Conservation (phyloP, 2,888 invertebrate genomes). For the Drosophila emarginata region DNA sequence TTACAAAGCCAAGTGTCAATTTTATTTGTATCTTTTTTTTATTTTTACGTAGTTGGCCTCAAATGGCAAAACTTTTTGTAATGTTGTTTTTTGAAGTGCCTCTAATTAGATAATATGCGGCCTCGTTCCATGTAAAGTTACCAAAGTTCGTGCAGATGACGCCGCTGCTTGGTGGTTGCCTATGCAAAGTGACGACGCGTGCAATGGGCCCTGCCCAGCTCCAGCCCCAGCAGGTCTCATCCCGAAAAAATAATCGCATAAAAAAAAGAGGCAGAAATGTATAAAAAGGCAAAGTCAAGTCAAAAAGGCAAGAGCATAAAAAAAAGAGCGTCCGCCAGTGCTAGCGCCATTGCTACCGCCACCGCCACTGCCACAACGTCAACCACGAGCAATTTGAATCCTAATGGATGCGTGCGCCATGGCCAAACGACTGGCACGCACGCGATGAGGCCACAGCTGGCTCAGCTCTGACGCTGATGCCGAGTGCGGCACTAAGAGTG, state of each 20-base stretch:
- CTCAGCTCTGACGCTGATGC: slow-evolving; percentile 16
- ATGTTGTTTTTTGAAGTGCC: slow-evolving; percentile 67
- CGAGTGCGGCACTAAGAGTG: slow-evolving; percentile 23
- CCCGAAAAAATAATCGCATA: not conserved
- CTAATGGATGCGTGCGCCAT: slow-evolving; percentile 75
- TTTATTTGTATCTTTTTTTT: slow-evolving; percentile 19
- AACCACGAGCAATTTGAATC: slow-evolving; percentile 71
- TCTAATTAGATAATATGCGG: slow-evolving; percentile 78
- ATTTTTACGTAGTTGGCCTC: slow-evolving; percentile 52
- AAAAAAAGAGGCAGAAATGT: slow-evolving; percentile 21
- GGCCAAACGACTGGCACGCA: slow-evolving; percentile 69
- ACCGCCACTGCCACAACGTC: slow-evolving; percentile 49
- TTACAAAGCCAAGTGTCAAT: slow-evolving; percentile 32
- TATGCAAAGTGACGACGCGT: slow-evolving; percentile 78
- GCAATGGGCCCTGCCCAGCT: slow-evolving; percentile 43
- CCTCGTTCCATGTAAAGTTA: slow-evolving; percentile 22
- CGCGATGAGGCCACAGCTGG: slow-evolving; percentile 66
- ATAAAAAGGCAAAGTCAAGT: slow-evolving; percentile 24
- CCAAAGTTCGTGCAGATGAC: slow-evolving; percentile 61
- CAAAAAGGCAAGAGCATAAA: slow-evolving; percentile 69
- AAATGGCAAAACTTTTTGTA: slow-evolving; percentile 77
- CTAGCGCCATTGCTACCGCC: slow-evolving; percentile 48
- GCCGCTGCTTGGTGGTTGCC: slow-evolving; percentile 36
- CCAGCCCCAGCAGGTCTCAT: slow-evolving; percentile 9
- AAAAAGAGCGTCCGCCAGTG: slow-evolving; percentile 34